Base-by-base conservation (phyloP, 2,113 vertebrate genomes). In the Acanthochromis polyacanthus region DNA sequence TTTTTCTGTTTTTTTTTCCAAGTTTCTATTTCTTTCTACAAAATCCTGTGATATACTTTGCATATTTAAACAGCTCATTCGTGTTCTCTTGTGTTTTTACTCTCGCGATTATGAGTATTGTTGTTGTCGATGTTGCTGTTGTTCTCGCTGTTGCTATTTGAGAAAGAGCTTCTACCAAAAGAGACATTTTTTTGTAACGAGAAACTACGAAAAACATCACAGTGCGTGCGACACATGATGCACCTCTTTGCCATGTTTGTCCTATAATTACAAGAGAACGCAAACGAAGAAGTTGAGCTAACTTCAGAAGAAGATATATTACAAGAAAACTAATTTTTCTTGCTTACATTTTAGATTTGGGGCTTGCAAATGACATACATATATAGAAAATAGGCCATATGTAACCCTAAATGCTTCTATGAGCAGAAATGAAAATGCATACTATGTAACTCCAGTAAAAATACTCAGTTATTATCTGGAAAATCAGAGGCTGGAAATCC, bases 161-260 rank as follows among this genome's bases (percentile, higher is more conserved):
- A 93, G 81, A 93, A 87, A 86, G 81, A 94, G 94, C 92, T 94
- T 94, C 89, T 93, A 94, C 94, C 94, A 95, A 95, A 93, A 90
- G 88, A 93, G 87, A 93, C 84, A 40, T 85, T 87, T 84, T 83
- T 90, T 88, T 89, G 65, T 88, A 85, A 83, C 20, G 8, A 51
- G 23, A 80, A 86, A 62, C 75, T 45, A 73, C 75, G 62, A 76
- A 81, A 79, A 86, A 88, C 76, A 64, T 69, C 84, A 83, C 78
- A n/a, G 64, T 74, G 71, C 16, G 80, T 84, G 87, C 83, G 68
- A 86, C 87, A 86, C 87, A 75, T 62, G 46, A 78, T 56, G 88
- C 90, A 89, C 90, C 82, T 86, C 82, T 90, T 71, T 30, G 78
- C 80, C 86, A 81, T 74, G 75, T 84, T 87, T 72, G 79, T 88